Conservation (phyloP, 2,888 invertebrate species). For the Cosmia pyralina region DNA sequence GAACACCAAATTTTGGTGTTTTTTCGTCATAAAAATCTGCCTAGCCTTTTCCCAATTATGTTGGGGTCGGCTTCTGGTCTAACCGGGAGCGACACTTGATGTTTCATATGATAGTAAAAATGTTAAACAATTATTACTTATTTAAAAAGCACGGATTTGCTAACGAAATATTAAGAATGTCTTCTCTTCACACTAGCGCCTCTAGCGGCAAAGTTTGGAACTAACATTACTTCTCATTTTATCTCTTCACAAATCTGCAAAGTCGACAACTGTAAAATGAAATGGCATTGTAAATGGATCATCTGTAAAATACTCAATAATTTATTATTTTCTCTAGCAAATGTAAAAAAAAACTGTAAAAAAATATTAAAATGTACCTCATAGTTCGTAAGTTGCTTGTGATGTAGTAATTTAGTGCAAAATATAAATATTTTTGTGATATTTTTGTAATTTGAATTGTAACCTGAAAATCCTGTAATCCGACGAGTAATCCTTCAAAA, state of each 20-base stretch:
- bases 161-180: neutral
- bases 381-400: conserved; percentile 65
- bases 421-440: conserved; percentile 49
- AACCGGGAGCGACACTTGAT: too few species aligned
- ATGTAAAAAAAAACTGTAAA: conserved; percentile 69
- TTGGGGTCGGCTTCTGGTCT: too few species aligned
- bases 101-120: too few species aligned
- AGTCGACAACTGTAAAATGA: neutral
- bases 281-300: conserved; percentile 61
- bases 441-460: conserved; percentile 21
- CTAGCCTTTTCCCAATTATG: too few species aligned
- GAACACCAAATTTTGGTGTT: too few species aligned
- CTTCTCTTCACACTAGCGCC: neutral
- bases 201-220: conserved; percentile 18
- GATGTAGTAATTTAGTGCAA: conserved; percentile 67
- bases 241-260: neutral
- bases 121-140: too few species aligned
- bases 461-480: neutral
- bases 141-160: neutral
- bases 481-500: neutral
- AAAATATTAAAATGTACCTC: conserved; percentile 63
- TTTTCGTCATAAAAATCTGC: too few species aligned
- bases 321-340: conserved; percentile 74
- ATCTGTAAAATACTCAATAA: conserved; percentile 72
- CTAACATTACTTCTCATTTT: conserved; percentile 46